Conservation (phyloP, 2,888 invertebrate genomes). For the Diarsia dahlii region DNA sequence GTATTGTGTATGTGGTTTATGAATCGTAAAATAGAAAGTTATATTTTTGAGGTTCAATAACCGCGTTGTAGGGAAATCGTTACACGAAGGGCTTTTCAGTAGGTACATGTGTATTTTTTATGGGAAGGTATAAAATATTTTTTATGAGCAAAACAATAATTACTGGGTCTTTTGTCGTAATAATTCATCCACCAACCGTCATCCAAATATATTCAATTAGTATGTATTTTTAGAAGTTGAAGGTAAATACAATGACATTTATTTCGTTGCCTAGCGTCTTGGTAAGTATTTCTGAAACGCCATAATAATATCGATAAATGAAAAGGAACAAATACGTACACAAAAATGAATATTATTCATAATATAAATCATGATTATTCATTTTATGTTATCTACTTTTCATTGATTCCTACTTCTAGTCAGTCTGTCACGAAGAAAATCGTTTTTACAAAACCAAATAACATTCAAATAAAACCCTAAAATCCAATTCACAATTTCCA, state of each 20-base stretch:
- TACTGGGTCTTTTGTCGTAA: neutral
- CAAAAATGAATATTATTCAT: no score
- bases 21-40: conserved; percentile 52
- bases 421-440: neutral
- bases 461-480: neutral
- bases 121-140: conserved; percentile 7
- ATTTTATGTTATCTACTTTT: neutral
- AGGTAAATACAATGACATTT: neutral
- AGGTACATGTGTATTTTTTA: conserved; percentile 27
- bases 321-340: neutral
- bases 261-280: neutral
- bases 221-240: neutral
- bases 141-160: neutral
- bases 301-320: neutral
- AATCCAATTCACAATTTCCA: neutral
- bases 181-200: neutral
- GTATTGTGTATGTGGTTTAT: conserved; percentile 34
- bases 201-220: neutral
- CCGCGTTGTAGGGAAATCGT: conserved; percentile 17
- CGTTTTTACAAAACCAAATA: neutral
- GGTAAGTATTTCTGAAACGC: neutral
- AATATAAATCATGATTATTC: no score
- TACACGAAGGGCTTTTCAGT: conserved; percentile 26
- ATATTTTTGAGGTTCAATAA: conserved; percentile 43
- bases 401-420: neutral